phyloP scores from a whole-genome alignment of 2,797 vertebrate species.

The Dendrocincla tyrannina region DNA sequence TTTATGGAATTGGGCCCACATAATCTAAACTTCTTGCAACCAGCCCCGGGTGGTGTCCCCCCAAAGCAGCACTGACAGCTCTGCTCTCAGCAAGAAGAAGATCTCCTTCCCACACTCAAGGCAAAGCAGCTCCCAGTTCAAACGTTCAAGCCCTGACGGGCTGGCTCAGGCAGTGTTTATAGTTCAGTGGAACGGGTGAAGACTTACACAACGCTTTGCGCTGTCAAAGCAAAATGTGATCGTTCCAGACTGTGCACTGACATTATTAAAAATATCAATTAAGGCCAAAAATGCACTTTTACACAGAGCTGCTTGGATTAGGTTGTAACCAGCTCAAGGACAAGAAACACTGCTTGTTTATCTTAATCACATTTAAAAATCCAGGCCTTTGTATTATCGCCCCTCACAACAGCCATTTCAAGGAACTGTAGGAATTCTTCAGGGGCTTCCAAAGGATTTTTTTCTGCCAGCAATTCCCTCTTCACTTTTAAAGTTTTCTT shows the following conservation, averaged over 20 bases:
- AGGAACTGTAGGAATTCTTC: slow-evolving; percentile 40
- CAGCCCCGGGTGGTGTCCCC: neutral
- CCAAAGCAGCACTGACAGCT: neutral
- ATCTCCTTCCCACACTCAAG: neutral
- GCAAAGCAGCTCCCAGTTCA: neutral
- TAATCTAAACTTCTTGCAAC: neutral
- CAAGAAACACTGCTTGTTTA: slow-evolving; percentile 67
- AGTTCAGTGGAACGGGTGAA: slow-evolving; percentile 42
- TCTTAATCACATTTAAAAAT: slow-evolving; percentile 62
- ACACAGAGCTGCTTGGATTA: slow-evolving; percentile 65
- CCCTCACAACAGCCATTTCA: slow-evolving; percentile 31
- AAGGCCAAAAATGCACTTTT: slow-evolving; percentile 71
- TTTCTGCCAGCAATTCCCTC: neutral
- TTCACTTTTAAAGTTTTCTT: neutral
- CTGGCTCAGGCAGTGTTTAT: slow-evolving; percentile 54
- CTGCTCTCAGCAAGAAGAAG: neutral
- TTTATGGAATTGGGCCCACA: neutral
- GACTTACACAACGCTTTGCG: slow-evolving; percentile 56
- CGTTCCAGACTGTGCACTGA: slow-evolving; percentile 41
- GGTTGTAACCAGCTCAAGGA: slow-evolving; percentile 58
- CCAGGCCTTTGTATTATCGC: slow-evolving; percentile 31
- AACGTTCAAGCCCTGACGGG: slow-evolving; percentile 36
- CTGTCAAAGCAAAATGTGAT: slow-evolving; percentile 69
- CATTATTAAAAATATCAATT: slow-evolving; percentile 71
- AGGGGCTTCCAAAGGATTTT: slow-evolving; percentile 13